Conservation (phyloP, 92 coral and sea anemone species). For the Actinernus sp. region DNA sequence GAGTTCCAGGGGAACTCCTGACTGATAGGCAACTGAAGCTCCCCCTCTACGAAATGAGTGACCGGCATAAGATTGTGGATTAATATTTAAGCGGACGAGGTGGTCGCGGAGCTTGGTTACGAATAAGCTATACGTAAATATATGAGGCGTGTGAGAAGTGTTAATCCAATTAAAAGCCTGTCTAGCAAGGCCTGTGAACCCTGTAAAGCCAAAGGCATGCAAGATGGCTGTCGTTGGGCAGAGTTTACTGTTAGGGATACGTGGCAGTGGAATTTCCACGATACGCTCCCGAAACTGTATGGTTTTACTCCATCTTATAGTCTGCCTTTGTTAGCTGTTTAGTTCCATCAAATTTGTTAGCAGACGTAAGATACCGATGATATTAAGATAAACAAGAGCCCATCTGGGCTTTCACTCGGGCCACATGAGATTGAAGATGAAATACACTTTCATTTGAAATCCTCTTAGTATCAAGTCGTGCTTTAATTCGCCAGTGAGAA, state of each 20-base stretch:
- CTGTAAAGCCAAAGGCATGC: constrained; percentile 15
- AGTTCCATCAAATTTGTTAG: not conserved
- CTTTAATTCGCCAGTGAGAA: too few species aligned
- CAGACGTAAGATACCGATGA: constrained; percentile 1
- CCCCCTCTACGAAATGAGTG: constrained; percentile 40
- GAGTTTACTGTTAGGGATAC: constrained; percentile 10
- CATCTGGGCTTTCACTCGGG: too few species aligned
- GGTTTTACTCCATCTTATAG: constrained; percentile 49
- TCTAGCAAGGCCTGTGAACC: not conserved
- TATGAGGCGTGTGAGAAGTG: not conserved
- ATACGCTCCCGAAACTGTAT: constrained; percentile 26
- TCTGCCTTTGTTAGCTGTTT: constrained; percentile 20
- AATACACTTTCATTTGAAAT: too few species aligned
- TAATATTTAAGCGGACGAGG: constrained; percentile 2
- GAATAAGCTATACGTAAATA: constrained; percentile 28
- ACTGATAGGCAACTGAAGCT: constrained; percentile 41
- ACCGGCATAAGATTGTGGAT: constrained; percentile 13
- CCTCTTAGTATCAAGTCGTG: too few species aligned
- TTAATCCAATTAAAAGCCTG: constrained; percentile 27
- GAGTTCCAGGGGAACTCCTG: constrained; percentile 23
- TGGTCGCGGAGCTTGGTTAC: constrained; percentile 9
- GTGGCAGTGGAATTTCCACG: constrained; percentile 10
- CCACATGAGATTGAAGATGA: too few species aligned
- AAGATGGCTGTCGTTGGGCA: constrained; percentile 31
- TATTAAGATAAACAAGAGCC: too few species aligned